Evolutionary conservation across 64 coral and sea anemone species (phyloP).

Genomic region (Pachyseris speciosa): DNA sequence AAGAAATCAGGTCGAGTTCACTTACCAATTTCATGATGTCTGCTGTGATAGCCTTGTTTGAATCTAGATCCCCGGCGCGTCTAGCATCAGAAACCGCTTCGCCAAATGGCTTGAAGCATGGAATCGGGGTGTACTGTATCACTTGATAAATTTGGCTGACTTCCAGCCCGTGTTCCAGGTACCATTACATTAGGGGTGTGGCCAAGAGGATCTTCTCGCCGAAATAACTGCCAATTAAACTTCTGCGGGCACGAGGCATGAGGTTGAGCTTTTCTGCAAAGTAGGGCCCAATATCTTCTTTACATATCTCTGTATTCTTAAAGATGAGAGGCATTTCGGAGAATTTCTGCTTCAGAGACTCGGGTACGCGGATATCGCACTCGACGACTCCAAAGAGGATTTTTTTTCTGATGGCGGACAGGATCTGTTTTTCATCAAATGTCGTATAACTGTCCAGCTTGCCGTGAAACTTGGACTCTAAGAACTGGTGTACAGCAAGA

Average conservation of each 20-base stretch:
- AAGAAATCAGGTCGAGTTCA: no score
- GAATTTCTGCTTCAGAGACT: slow-evolving; percentile 10
- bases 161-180: slow-evolving; percentile 48
- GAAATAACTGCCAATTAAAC: slow-evolving; percentile 52
- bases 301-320: slow-evolving; percentile 51
- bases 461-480: neutral
- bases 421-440: neutral
- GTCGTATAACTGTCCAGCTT: neutral
- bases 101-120: slow-evolving; percentile 45
- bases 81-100: slow-evolving; percentile 48
- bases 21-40: slow-evolving; percentile 28
- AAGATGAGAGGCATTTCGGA: slow-evolving; percentile 60
- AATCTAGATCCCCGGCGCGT: slow-evolving; percentile 42
- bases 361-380: slow-evolving; percentile 19
- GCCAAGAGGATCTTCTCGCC: slow-evolving; percentile 55
- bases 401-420: neutral
- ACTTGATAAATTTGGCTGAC: slow-evolving; percentile 35
- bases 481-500: neutral
- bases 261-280: slow-evolving; percentile 55
- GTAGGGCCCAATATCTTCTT: slow-evolving; percentile 33
- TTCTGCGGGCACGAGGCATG: slow-evolving; percentile 12
- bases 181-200: slow-evolving; percentile 38
- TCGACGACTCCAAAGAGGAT: slow-evolving; percentile 28
- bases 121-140: slow-evolving; percentile 20
- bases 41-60: slow-evolving; percentile 1